Conservation (phyloP, 2,888 invertebrate genomes). For the Rhorus exstirpatorius region DNA sequence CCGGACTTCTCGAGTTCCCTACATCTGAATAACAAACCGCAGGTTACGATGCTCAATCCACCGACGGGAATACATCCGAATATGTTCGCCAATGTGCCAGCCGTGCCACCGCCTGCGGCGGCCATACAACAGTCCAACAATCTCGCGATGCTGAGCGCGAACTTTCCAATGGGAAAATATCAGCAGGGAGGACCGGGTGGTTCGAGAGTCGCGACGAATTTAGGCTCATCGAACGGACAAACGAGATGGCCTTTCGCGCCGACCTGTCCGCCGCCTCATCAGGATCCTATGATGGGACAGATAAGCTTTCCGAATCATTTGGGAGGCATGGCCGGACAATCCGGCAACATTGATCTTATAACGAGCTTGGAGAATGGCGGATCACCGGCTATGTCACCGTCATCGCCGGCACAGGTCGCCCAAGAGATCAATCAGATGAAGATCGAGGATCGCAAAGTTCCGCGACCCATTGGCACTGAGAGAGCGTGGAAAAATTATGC, state of each 20-base stretch:
- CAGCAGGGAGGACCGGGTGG: conserved; percentile 72
- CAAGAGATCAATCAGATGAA: conserved; percentile 83
- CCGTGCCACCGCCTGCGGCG: conserved; percentile 76
- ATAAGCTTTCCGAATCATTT: conserved; percentile 83
- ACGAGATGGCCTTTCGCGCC: conserved; percentile 84
- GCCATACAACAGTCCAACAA: conserved; percentile 81
- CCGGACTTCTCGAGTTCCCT: conserved; percentile 91
- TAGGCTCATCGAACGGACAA: conserved; percentile 80
- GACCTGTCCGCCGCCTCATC: conserved; percentile 78
- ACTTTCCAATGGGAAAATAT: conserved; percentile 83
- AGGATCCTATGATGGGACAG: conserved; percentile 83
- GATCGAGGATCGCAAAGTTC: conserved; percentile 88
- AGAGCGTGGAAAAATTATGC: conserved; percentile 90
- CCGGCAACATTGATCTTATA: conserved; percentile 81
- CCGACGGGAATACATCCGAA: conserved; percentile 81
- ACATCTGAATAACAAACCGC: conserved; percentile 84
- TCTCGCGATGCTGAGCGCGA: conserved; percentile 80
- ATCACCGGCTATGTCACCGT: conserved; percentile 86
- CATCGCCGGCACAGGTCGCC: conserved; percentile 85
- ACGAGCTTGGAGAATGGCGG: conserved; percentile 86
- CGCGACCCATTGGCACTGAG: conserved; percentile 94
- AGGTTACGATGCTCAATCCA: conserved; percentile 83
- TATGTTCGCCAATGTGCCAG: conserved; percentile 81
- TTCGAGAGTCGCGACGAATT: conserved; percentile 76
- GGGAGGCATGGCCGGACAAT: conserved; percentile 78